These are phyloP conservation scores for Hippocampus comes DNA, from an alignment of 2,113 vertebrate genomes.

Conservation along the genomic window DNA sequence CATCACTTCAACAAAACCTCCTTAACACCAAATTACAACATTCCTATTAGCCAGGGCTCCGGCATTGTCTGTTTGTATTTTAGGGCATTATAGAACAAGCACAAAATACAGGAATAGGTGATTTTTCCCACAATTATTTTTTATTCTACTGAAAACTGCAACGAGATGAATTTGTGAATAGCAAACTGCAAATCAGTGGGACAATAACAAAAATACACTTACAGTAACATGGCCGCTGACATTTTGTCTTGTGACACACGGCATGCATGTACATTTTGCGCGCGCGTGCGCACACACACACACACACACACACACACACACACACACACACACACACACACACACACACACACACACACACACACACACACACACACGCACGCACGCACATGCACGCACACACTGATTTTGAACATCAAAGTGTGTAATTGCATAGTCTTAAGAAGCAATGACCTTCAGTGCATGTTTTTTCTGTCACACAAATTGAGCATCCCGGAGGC, in stretches of 20 bases:
- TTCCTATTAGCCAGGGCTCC: no score
- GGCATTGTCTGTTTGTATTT: no score
- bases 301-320: neutral
- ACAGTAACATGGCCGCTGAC: neutral
- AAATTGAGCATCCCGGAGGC: constrained; percentile 43
- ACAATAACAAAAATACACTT: neutral
- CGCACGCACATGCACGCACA: neutral
- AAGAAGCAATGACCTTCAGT: constrained; percentile 46
- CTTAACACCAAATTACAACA: no score
- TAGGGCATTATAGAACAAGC: no score
- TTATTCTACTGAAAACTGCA: neutral
- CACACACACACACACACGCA: neutral
- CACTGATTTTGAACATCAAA: constrained; percentile 7
- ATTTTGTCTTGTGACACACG: constrained; percentile 3
- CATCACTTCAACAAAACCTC: no score
- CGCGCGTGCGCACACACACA: neutral
- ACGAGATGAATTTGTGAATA: neutral
- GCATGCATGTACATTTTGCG: neutral
- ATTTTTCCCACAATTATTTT: neutral
- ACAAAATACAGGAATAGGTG: no score
- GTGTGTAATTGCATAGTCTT: constrained; percentile 25
- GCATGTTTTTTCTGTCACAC: constrained; percentile 43
- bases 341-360: neutral
- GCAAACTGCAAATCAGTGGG: neutral
- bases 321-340: neutral